Evolutionary conservation across 2,888 invertebrate genomes (phyloP).

Genomic region (Zele albiditarsus): DNA sequence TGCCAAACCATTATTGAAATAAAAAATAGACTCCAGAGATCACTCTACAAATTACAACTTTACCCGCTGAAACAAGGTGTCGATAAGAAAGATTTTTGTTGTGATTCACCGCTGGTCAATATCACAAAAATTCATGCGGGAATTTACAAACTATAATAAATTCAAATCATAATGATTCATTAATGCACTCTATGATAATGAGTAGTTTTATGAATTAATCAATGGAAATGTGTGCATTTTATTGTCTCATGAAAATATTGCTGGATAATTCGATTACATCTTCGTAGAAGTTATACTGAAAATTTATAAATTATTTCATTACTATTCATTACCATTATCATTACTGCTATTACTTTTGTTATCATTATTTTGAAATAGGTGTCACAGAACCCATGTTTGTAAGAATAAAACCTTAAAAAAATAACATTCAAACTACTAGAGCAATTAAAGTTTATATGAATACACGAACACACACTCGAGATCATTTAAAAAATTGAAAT

Average conservation of each 20-base stretch:
- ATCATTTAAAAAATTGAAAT: conserved; percentile 6
- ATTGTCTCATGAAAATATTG: conserved; percentile 58
- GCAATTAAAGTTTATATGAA: not conserved
- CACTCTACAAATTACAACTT: no score
- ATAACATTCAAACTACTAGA: not conserved
- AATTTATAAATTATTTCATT: not conserved
- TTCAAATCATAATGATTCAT: no score
- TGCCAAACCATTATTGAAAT: not conserved
- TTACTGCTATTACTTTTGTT: not conserved
- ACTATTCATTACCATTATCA: not conserved
- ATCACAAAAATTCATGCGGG: no score
- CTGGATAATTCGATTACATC: conserved; percentile 50
- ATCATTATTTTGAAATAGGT: not conserved
- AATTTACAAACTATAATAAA: no score
- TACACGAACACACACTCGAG: not conserved
- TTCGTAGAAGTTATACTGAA: conserved; percentile 29
- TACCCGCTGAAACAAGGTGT: no score
- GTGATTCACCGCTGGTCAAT: no score
- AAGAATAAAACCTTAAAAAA: not conserved
- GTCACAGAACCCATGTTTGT: not conserved
- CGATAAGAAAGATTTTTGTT: no score
- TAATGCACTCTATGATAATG: no score
- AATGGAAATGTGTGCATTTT: conserved; percentile 43
- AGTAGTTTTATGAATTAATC: not conserved
- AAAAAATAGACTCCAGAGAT: not conserved